Evolutionary conservation across 2,888 invertebrate species (phyloP).

Genomic region (Synergus itoensis): DNA sequence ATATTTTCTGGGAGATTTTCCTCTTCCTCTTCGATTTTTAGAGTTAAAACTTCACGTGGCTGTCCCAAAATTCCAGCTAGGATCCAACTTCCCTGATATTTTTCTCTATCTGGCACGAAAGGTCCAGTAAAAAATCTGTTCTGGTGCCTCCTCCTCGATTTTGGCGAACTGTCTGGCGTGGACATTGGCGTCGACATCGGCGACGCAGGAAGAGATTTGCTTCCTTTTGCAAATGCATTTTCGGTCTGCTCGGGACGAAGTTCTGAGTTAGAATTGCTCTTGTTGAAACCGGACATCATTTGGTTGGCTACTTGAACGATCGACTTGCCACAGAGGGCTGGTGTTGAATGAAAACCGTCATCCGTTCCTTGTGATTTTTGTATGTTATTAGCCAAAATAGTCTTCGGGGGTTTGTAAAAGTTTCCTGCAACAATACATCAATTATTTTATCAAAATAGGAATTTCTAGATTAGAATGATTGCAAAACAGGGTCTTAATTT

Average conservation of each 20-base stretch:
- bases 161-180: conserved; percentile 82
- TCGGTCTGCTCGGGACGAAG: conserved; percentile 42
- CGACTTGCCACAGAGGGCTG: conserved; percentile 85
- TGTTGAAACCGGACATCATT: conserved; percentile 71
- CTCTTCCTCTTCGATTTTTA: conserved; percentile 82
- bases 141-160: conserved; percentile 78
- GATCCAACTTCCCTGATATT: conserved; percentile 82
- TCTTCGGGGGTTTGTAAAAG: conserved; percentile 53
- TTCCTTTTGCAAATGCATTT: conserved; percentile 77
- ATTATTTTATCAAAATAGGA: neutral
- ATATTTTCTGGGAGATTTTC: conserved; percentile 62
- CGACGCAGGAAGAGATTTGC: conserved; percentile 85
- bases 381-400: conserved; percentile 52
- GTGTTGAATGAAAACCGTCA: conserved; percentile 82
- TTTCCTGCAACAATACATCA: conserved; percentile 49
- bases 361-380: conserved; percentile 82
- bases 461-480: neutral
- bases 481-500: neutral
- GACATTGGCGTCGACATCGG: conserved; percentile 83
- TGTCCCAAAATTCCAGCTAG: conserved; percentile 84
- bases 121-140: conserved; percentile 83
- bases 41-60: conserved; percentile 82
- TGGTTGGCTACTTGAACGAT: conserved; percentile 80
- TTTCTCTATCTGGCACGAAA: conserved; percentile 74
- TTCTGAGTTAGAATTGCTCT: conserved; percentile 55